Conservation (phyloP, 2,888 invertebrate species). For the Heliconius charithonia region DNA sequence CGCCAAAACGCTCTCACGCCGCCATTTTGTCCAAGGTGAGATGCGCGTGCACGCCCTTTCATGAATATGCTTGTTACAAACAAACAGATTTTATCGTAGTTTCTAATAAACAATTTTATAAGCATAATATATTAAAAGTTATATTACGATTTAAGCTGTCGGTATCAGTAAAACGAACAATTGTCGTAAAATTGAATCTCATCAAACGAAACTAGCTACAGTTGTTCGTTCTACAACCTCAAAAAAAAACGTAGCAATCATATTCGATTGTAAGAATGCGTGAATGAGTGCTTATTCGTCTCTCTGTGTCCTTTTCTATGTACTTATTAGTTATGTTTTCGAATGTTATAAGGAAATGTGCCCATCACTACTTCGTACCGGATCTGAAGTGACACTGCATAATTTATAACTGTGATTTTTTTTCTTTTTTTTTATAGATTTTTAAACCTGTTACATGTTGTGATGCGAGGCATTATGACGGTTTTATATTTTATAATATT, state of each 20-base stretch:
- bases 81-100: slow-evolving; percentile 9
- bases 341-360: slow-evolving; percentile 68
- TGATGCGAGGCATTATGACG: slow-evolving; percentile 63
- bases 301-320: slow-evolving; percentile 77
- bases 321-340: slow-evolving; percentile 80
- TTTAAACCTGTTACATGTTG: slow-evolving; percentile 81
- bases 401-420: slow-evolving; percentile 84
- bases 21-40: slow-evolving; percentile 84
- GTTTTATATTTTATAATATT: slow-evolving; percentile 58
- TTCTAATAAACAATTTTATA: not conserved
- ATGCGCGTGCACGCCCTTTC: slow-evolving; percentile 70
- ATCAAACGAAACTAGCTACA: slow-evolving; percentile 41
- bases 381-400: slow-evolving; percentile 82
- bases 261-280: slow-evolving; percentile 69
- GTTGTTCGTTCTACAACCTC: slow-evolving; percentile 51
- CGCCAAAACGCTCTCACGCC: slow-evolving; percentile 79
- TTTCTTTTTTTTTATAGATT: slow-evolving; percentile 76
- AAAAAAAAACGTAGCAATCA: slow-evolving; percentile 34
- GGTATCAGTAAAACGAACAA: slow-evolving; percentile 31
- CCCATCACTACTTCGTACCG: slow-evolving; percentile 74
- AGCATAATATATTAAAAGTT: not conserved
- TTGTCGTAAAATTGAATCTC: slow-evolving; percentile 37
- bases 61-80: slow-evolving; percentile 64
- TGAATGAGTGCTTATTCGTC: slow-evolving; percentile 77
- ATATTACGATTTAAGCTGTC: slow-evolving; percentile 22